phyloP scores from a whole-genome alignment of 2,888 invertebrate species.

The Myopa tessellatipennis region DNA sequence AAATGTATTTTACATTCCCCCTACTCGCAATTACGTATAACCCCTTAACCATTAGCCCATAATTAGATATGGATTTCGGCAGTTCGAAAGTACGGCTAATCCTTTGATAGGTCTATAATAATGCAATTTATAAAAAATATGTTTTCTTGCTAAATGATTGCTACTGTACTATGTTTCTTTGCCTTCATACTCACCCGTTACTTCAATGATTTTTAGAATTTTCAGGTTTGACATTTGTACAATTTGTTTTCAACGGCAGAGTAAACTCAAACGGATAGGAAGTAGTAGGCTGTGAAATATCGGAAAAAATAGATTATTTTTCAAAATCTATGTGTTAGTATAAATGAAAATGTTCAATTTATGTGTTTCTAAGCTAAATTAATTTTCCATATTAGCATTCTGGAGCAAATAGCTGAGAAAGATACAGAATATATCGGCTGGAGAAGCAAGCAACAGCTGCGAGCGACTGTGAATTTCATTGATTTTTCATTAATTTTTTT shows the following conservation, averaged over 20 bases:
- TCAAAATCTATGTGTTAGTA: background rate
- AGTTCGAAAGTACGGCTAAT: too few species aligned
- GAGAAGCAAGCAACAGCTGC: background rate
- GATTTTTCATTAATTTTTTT: conserved; percentile 56
- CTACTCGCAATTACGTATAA: too few species aligned
- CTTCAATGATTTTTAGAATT: conserved; percentile 29
- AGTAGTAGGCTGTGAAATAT: background rate
- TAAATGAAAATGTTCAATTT: conserved; percentile 4
- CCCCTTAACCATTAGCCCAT: too few species aligned
- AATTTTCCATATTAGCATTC: background rate
- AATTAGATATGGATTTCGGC: too few species aligned
- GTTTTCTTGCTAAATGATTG: too few species aligned
- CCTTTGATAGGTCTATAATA: too few species aligned
- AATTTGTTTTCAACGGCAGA: conserved; percentile 27
- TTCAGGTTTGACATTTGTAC: conserved; percentile 14
- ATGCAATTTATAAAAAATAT: too few species aligned
- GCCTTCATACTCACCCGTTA: conserved; percentile 24
- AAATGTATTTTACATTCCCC: too few species aligned
- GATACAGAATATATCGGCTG: background rate
- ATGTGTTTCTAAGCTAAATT: background rate
- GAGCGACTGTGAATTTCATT: conserved; percentile 47
- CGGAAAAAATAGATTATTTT: background rate
- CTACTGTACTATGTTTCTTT: too few species aligned
- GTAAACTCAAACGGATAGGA: background rate
- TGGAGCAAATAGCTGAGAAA: background rate